These are phyloP conservation scores for Chrysina gloriosa DNA, from an alignment of 2,888 invertebrate genomes.

Conservation along the genomic window DNA sequence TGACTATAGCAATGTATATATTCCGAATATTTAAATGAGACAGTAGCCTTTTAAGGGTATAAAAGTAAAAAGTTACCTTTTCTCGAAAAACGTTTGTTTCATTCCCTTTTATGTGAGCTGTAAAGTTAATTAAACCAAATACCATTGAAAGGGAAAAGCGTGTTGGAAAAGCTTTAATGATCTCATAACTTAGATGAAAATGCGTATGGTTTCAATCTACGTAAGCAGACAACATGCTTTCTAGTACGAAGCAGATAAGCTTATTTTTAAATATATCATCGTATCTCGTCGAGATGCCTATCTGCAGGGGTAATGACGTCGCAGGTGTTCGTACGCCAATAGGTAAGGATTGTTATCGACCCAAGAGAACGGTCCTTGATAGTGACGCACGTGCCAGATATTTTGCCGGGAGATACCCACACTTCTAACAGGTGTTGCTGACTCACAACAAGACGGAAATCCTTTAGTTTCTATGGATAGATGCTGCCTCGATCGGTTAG, in stretches of 20 bases:
- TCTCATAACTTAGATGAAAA: too few relatives aligned
- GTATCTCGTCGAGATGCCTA: not conserved
- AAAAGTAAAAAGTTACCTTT: too few relatives aligned
- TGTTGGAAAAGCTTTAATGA: too few relatives aligned
- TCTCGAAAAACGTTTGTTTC: too few relatives aligned
- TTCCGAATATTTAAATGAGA: too few relatives aligned
- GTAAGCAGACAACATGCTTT: not conserved
- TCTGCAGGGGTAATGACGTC: constrained; percentile 18
- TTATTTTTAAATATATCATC: not conserved
- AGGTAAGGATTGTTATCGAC: constrained; percentile 23
- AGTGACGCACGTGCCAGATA: constrained; percentile 21
- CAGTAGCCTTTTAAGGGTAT: too few relatives aligned
- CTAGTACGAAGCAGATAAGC: not conserved
- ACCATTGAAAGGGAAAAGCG: too few relatives aligned
- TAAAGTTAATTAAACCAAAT: too few relatives aligned
- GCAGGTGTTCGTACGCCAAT: constrained; percentile 15
- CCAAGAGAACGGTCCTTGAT: constrained; percentile 13
- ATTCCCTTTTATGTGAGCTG: too few relatives aligned
- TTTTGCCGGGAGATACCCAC: not conserved
- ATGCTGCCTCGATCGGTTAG: too few relatives aligned
- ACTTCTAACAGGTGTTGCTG: constrained; percentile 20
- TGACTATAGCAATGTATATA: too few relatives aligned
- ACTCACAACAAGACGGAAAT: not conserved
- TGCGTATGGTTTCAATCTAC: not conserved
- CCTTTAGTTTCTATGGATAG: too few relatives aligned